These are phyloP conservation scores for Podiceps cristatus DNA, from an alignment of 2,113 vertebrate genomes.

Conservation along the genomic window DNA sequence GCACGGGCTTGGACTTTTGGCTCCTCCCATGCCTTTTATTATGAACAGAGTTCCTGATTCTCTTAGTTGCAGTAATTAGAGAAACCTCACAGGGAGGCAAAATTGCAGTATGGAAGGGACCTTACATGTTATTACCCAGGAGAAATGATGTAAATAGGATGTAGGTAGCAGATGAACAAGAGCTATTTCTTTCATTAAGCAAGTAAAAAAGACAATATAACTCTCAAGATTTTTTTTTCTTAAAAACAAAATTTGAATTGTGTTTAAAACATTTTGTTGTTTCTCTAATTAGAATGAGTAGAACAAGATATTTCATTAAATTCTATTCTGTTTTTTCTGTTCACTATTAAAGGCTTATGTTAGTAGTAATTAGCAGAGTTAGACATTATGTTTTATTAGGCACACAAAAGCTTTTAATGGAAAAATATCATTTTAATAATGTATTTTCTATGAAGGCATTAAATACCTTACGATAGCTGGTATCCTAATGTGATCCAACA, in stretches of 20 bases:
- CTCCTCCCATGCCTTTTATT: background rate
- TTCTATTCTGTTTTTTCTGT: background rate
- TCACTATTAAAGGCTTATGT: background rate
- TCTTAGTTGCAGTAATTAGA: background rate
- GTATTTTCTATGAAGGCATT: background rate
- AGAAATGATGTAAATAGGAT: background rate
- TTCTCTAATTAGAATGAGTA: background rate
- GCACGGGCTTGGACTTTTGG: background rate
- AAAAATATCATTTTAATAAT: background rate
- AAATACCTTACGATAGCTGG: background rate
- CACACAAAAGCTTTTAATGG: background rate
- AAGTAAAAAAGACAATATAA: background rate
- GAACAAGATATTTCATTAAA: fast-evolving
- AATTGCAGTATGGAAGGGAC: background rate
- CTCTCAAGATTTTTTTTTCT: background rate
- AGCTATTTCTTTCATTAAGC: background rate
- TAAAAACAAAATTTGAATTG: background rate
- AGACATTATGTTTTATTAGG: background rate
- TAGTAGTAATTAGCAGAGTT: background rate
- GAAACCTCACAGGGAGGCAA: background rate
- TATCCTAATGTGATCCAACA: background rate
- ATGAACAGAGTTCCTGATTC: background rate
- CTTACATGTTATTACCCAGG: background rate
- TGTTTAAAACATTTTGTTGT: background rate
- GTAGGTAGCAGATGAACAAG: background rate